Evolutionary conservation across 2,888 invertebrate species (phyloP), one percentile per base, ranked within the genome.

Genomic region (Mesopsocus fuscifrons): DNA sequence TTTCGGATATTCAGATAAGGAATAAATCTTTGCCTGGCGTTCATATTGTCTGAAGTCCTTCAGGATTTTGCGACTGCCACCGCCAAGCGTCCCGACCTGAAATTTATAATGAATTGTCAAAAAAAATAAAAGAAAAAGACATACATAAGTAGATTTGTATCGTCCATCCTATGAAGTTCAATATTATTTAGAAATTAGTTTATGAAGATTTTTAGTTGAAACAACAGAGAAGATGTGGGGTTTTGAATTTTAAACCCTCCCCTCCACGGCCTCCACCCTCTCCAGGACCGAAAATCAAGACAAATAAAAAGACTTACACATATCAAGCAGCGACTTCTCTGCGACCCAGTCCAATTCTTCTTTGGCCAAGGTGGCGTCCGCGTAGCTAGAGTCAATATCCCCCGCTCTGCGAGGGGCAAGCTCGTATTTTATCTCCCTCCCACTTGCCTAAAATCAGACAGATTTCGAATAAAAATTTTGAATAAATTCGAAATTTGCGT

Each of bases 1-100:
- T n/a, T n/a, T n/a, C n/a, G n/a, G n/a, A n/a, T n/a, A n/a, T n/a
- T n/a, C n/a, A n/a, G n/a, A n/a, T n/a, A n/a, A n/a, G n/a, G n/a
- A n/a, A n/a, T n/a, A n/a, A n/a, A n/a, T n/a, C n/a, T n/a, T n/a
- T n/a, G n/a, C n/a, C n/a, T 9, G 26, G 8, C 26, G 26, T 6
- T 26, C 11, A 26, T 26, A 26, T 9, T 26, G 26, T 26, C 11
- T 26, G 26, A 6, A 26, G 26, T 6, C 89, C 89, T 47, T 77
- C 68, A 2, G 89, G 88, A 63, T 91, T 82, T 42, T 65, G 64
- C 41, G 73, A 72, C 60, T 91, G 89, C 89, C 89, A 91, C 42
- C 70, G 71, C 89, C 89, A 91, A 0, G 83, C 72, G 56, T 89
- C 88, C 8, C 57, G 61, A 58, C 71, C 71, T 66, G 55, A 8